Conservation (phyloP, 2,888 invertebrate species). For the Julus scandinavius region DNA sequence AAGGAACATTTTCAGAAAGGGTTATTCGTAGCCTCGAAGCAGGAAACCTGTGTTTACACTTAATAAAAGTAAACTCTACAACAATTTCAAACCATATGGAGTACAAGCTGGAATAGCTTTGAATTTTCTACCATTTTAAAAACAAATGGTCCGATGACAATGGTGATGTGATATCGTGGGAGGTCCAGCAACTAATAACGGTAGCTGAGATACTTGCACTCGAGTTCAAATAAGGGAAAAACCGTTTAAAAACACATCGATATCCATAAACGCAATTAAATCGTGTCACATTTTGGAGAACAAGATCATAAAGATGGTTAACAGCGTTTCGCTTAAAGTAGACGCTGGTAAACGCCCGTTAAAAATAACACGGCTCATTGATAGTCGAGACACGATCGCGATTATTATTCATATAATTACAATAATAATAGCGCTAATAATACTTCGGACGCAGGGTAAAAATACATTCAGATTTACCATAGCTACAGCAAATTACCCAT, state of each 20-base stretch:
- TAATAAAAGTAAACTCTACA: no score
- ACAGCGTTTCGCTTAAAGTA: neutral
- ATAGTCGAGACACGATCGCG: neutral
- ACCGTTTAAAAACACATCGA: constrained; percentile 26
- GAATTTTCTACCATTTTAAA: no score
- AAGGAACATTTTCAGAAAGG: no score
- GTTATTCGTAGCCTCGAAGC: no score
- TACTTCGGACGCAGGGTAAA: neutral
- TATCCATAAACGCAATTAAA: constrained; percentile 27
- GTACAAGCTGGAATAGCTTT: no score
- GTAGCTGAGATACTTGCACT: neutral
- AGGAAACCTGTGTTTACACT: no score
- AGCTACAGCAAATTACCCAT: neutral
- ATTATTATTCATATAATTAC: neutral
- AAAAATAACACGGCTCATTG: neutral
- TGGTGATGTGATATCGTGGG: no score
- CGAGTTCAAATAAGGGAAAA: neutral
- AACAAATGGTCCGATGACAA: no score
- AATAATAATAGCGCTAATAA: neutral
- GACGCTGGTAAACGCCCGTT: neutral
- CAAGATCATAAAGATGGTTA: constrained; percentile 17
- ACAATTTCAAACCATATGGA: no score
- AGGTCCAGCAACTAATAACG: no score
- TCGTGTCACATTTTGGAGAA: neutral
- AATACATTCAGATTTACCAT: neutral